These are phyloP conservation scores for Micropterix aruncella DNA, from an alignment of 2,888 invertebrate genomes.

Conservation along the genomic window DNA sequence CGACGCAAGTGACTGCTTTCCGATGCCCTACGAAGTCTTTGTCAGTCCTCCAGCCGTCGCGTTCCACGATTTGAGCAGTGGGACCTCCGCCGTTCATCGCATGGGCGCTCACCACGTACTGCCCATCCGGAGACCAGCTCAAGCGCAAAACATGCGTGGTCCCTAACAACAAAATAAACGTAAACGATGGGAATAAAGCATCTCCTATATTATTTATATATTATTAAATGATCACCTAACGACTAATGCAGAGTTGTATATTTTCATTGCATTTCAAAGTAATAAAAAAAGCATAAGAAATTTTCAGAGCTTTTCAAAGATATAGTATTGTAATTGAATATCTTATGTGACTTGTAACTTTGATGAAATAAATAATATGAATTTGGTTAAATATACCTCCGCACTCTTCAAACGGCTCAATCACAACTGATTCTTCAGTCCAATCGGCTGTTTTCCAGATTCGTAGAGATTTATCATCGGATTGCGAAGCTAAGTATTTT, in stretches of 20 bases:
- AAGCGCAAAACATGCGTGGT: conserved; percentile 87
- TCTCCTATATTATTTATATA: too few species aligned
- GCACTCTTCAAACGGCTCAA: conserved; percentile 84
- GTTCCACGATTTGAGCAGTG: conserved; percentile 89
- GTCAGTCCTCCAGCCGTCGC: conserved; percentile 88
- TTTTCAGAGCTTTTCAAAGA: too few species aligned
- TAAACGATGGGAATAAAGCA: too few species aligned
- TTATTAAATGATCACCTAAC: too few species aligned
- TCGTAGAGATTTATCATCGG: conserved; percentile 85
- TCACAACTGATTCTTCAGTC: conserved; percentile 75
- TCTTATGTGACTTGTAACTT: too few species aligned
- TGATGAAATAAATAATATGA: too few species aligned
- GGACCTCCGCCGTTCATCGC: conserved; percentile 98
- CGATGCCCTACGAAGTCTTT: conserved; percentile 97
- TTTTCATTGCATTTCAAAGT: too few species aligned
- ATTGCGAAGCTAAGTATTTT: conserved; percentile 92
- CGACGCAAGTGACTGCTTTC: conserved; percentile 92
- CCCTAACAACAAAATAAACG: conserved; percentile 37
- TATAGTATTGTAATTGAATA: too few species aligned
- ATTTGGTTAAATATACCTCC: too few species aligned
- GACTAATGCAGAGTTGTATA: too few species aligned
- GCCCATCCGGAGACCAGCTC: conserved; percentile 97
- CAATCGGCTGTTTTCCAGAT: conserved; percentile 96
- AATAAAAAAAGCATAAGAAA: too few species aligned
- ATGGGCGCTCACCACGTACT: conserved; percentile 92